Evolutionary conservation across 2,797 vertebrate species (phyloP).

Genomic region (Lacerta agilis): DNA sequence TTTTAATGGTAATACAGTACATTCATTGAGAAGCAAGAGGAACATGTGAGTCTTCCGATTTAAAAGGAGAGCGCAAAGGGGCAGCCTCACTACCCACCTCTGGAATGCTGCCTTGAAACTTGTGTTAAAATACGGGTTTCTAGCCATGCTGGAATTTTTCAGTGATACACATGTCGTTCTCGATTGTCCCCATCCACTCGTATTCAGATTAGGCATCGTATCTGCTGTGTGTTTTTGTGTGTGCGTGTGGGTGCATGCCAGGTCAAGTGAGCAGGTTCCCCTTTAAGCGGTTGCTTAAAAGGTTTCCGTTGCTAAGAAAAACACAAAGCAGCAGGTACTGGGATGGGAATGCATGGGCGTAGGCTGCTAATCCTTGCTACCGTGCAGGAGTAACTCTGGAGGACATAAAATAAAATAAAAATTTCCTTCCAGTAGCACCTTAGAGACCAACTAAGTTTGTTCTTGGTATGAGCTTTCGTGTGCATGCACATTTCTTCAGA

Average conservation of each 20-base stretch:
- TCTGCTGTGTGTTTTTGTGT: neutral
- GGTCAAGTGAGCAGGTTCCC: constrained; percentile 75
- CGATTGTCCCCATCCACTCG: constrained; percentile 30
- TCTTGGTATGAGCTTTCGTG: no score
- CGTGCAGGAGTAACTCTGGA: constrained; percentile 79
- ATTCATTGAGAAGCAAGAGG: constrained; percentile 98
- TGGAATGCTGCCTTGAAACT: constrained; percentile 58
- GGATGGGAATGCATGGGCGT: constrained; percentile 76
- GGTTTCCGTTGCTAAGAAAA: constrained; percentile 68
- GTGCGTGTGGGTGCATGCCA: neutral
- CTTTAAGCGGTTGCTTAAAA: constrained; percentile 74
- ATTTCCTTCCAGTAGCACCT: no score
- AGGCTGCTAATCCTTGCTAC: constrained; percentile 84
- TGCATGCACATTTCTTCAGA: no score
- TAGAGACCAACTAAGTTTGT: no score
- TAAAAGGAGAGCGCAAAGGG: constrained; percentile 80
- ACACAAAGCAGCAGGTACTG: constrained; percentile 73
- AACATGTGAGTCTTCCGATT: constrained; percentile 87
- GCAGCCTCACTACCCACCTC: constrained; percentile 57
- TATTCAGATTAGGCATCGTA: constrained; percentile 11
- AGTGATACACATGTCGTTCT: constrained; percentile 23
- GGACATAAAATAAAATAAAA: neutral
- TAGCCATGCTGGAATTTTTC: neutral
- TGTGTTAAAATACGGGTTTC: constrained; percentile 15
- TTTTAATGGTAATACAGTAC: constrained; percentile 96